A percentile compares a stretch with the other conserved stretches of the same genome.
These are phyloP conservation scores for Allygus modestus DNA, from an alignment of 2,888 invertebrate species.

Conservation along the genomic window DNA sequence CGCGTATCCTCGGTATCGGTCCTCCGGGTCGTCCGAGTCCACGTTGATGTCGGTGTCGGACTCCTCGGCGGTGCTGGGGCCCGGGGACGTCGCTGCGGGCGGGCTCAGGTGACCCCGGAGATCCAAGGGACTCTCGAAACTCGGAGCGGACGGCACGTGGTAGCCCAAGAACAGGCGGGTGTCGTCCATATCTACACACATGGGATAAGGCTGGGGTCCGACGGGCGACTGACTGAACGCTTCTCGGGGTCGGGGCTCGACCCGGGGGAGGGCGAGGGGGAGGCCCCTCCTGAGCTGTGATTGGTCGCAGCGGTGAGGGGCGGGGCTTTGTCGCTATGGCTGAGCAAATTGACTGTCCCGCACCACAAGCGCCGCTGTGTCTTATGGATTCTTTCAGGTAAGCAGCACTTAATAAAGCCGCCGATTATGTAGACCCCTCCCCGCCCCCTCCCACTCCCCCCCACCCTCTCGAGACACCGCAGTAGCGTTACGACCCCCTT, in stretches of 20 bases:
- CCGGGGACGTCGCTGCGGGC: constrained; percentile 74
- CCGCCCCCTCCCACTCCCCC: background rate
- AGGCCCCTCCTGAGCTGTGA: constrained; percentile 18
- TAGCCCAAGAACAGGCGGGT: constrained; percentile 63
- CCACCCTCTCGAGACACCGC: constrained; percentile 7
- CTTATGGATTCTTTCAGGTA: constrained; percentile 61
- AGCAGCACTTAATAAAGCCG: constrained; percentile 61
- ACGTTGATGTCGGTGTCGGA: constrained; percentile 73
- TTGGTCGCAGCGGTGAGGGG: constrained; percentile 39
- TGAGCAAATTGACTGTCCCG: constrained; percentile 62
- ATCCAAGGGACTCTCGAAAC: constrained; percentile 73
- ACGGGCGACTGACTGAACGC: constrained; percentile 34
- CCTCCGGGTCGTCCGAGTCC: constrained; percentile 73
- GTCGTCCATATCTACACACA: constrained; percentile 64
- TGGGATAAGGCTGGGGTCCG: constrained; percentile 58
- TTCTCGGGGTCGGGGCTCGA: background rate
- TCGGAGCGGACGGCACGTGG: constrained; percentile 62
- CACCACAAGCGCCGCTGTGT: constrained; percentile 43
- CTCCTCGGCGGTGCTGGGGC: constrained; percentile 67
- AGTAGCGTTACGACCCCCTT: constrained; percentile 15
- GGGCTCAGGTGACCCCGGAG: constrained; percentile 76
- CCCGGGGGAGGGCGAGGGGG: constrained; percentile 3
- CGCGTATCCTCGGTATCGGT: constrained; percentile 73
- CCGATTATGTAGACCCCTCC: constrained; percentile 50
- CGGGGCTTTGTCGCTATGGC: constrained; percentile 57